Evolutionary conservation across 2,888 invertebrate genomes (phyloP).

Genomic region (Rhogogaster chlorosoma): DNA sequence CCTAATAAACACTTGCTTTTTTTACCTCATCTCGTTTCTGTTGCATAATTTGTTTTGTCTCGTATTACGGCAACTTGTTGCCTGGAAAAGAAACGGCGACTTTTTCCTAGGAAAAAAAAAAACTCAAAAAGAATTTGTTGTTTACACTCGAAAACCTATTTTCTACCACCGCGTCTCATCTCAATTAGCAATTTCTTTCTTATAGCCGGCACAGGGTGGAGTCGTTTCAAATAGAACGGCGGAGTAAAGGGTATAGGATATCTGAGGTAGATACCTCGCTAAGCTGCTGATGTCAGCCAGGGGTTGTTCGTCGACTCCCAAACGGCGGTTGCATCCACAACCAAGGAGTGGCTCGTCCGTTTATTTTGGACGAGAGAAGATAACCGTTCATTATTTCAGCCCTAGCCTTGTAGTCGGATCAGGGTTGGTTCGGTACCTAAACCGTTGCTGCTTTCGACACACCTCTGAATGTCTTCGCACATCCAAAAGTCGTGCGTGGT

Average conservation of each 20-base stretch:
- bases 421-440: slow-evolving; percentile 64
- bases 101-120: background rate
- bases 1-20: slow-evolving; percentile 19
- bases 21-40: background rate
- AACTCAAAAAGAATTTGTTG: background rate
- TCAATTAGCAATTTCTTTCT: background rate
- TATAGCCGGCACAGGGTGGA: background rate
- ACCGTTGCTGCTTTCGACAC: slow-evolving; percentile 70
- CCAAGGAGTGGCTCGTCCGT: slow-evolving; percentile 53
- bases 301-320: slow-evolving; percentile 65
- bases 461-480: slow-evolving; percentile 76
- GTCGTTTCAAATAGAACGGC: background rate
- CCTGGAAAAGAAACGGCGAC: background rate
- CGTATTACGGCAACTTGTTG: background rate
- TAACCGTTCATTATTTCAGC: background rate
- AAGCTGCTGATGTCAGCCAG: slow-evolving; percentile 74
- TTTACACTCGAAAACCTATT: background rate
- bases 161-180: background rate
- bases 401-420: slow-evolving; percentile 34
- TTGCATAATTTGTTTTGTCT: background rate
- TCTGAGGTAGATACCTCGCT: slow-evolving; percentile 57
- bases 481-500: slow-evolving; percentile 76
- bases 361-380: background rate
- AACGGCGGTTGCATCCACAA: slow-evolving; percentile 61
- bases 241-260: background rate